phyloP scores from a whole-genome alignment of 2,888 invertebrate species.

The Onthophagus sagittarius region DNA sequence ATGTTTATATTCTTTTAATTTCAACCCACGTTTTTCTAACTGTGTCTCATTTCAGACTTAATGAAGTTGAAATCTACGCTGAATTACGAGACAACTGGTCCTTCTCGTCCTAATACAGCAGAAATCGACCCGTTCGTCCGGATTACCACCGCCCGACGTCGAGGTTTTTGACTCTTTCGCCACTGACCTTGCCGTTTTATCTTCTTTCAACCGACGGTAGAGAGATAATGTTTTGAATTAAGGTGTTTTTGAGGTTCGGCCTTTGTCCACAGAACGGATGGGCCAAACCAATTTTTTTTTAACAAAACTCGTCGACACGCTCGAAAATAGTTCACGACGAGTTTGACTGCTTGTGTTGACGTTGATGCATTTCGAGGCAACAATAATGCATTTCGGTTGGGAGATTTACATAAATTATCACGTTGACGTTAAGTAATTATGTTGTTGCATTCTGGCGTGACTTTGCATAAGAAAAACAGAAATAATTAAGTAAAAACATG shows the following conservation, averaged over 20 bases:
- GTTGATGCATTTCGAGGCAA: no score
- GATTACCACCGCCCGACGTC: not conserved
- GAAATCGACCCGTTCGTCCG: not conserved
- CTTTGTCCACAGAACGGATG: not conserved
- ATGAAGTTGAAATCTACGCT: not conserved
- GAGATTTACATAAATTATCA: no score
- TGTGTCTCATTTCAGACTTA: not conserved
- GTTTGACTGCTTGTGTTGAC: no score
- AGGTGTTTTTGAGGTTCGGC: not conserved
- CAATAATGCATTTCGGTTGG: no score
- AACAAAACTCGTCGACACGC: not conserved
- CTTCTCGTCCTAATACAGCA: not conserved
- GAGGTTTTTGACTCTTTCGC: not conserved
- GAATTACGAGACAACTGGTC: not conserved
- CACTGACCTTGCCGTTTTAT: not conserved
- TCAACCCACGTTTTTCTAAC: not conserved
- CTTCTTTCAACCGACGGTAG: not conserved
- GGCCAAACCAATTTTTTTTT: not conserved
- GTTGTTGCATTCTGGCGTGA: no score
- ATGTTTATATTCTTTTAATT: not conserved
- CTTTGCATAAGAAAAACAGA: no score
- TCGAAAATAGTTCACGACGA: no score
- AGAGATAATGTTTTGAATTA: not conserved
- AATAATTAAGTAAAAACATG: no score
- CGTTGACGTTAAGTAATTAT: no score